Conservation (phyloP, 2,888 invertebrate genomes). For the Ceraclea dissimilis region DNA sequence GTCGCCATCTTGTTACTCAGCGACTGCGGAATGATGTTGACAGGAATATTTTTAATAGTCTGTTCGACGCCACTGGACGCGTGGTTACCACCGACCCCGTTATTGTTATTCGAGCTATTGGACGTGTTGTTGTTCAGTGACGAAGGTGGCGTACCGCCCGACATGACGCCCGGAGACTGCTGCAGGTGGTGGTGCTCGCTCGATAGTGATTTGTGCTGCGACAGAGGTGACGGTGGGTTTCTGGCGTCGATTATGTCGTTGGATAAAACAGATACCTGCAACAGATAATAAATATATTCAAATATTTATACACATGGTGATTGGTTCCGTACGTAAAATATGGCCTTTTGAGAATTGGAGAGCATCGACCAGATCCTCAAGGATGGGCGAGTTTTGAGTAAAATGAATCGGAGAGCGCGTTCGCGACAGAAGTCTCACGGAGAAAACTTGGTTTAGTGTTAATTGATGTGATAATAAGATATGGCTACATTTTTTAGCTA, state of each 20-base stretch:
- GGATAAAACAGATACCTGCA: conserved; percentile 22
- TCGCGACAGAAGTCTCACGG: no score
- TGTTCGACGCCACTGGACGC: conserved; percentile 1
- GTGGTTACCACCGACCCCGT: neutral
- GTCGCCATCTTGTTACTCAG: conserved; percentile 23
- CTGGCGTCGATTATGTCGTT: conserved; percentile 14
- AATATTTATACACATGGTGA: no score
- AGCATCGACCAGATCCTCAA: no score
- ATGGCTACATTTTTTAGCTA: no score
- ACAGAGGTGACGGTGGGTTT: conserved; percentile 10
- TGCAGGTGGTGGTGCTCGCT: neutral
- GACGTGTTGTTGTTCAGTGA: neutral
- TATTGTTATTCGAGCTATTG: neutral
- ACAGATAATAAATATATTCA: neutral
- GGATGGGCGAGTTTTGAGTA: no score
- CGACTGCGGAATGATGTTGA: conserved; percentile 22
- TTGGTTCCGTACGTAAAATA: no score
- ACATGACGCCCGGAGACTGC: neutral
- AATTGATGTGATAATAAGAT: no score
- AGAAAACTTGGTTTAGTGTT: no score
- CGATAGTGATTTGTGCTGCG: conserved; percentile 5
- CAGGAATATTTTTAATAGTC: conserved; percentile 24
- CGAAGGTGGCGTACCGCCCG: neutral
- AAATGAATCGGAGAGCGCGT: no score
- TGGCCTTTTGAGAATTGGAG: no score